A percentile compares a stretch with the other conserved stretches of the same genome.
Evolutionary conservation across 2,113 vertebrate genomes (phyloP).

Genomic region (Triplophysa dalaica): DNA sequence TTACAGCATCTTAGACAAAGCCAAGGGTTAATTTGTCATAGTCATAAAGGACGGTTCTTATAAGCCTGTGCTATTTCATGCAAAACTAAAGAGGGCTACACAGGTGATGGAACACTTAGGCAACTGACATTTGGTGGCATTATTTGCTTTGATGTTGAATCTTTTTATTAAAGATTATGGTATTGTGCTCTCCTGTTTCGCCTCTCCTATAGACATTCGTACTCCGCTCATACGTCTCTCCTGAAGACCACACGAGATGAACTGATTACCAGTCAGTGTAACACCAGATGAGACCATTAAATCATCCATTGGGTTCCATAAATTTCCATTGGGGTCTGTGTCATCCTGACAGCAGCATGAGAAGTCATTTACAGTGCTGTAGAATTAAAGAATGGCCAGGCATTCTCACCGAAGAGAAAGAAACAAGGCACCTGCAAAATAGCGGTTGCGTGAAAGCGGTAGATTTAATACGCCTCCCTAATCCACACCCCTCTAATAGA

Average conservation of each 20-base stretch:
- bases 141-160: constrained; percentile 52
- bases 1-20: constrained; percentile 46
- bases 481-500: constrained; percentile 71
- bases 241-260: constrained; percentile 49
- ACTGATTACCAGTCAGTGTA: constrained; percentile 62
- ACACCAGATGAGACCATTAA: constrained; percentile 35
- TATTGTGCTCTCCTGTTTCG: constrained; percentile 40
- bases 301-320: neutral
- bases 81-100: constrained; percentile 55
- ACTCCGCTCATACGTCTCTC: constrained; percentile 57
- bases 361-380: neutral
- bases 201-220: constrained; percentile 50
- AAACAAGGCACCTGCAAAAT: constrained; percentile 48
- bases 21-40: constrained; percentile 68
- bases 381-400: constrained; percentile 19
- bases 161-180: constrained; percentile 61
- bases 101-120: constrained; percentile 46
- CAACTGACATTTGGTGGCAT: constrained; percentile 59
- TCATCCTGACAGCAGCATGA: neutral
- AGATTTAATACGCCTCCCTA: constrained; percentile 64
- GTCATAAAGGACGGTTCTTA: constrained; percentile 54
- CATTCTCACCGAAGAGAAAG: constrained; percentile 9
- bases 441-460: constrained; percentile 43
- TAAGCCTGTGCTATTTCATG: constrained; percentile 56
- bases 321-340: constrained; percentile 48